These are phyloP conservation scores for Daktulosphaira vitifoliae DNA, from an alignment of 1,140 invertebrate genomes.

Conservation along the genomic window DNA sequence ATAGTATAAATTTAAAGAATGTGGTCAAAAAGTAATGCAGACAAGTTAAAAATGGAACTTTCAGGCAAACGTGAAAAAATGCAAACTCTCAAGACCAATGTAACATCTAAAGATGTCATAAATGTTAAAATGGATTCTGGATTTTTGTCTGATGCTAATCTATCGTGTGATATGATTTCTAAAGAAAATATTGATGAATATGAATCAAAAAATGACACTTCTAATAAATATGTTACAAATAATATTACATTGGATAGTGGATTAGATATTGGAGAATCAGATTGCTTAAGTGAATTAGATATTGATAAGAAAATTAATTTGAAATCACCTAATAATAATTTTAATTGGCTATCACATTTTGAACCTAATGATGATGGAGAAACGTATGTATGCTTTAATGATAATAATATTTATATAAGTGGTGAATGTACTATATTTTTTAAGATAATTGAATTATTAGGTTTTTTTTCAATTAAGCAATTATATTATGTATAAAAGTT, in stretches of 20 bases:
- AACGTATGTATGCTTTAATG: conserved; percentile 32
- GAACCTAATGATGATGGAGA: conserved; percentile 30
- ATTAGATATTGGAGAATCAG: conserved; percentile 4
- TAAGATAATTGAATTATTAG: too few species aligned
- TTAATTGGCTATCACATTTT: conserved; percentile 6
- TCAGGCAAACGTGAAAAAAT: conserved; percentile 21
- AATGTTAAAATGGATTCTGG: conserved; percentile 26
- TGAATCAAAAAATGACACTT: background rate
- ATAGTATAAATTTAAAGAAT: background rate
- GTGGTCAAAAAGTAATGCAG: conserved; percentile 26
- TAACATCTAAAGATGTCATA: background rate
- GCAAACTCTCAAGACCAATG: background rate
- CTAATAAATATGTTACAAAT: background rate
- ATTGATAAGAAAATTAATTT: background rate
- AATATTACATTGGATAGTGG: background rate
- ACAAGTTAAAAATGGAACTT: conserved; percentile 28
- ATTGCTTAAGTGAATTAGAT: conserved; percentile 15
- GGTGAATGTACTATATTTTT: too few species aligned
- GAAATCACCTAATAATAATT: background rate
- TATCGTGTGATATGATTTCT: background rate
- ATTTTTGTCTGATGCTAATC: conserved; percentile 9
- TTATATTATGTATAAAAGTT: too few species aligned
- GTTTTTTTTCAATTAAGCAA: too few species aligned
- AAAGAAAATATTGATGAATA: conserved; percentile 16
- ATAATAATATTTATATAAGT: too few species aligned